Evolutionary conservation across 2,113 vertebrate genomes (phyloP), one percentile per base, ranked within the genome.

Genomic region (Danionella cerebrum): DNA sequence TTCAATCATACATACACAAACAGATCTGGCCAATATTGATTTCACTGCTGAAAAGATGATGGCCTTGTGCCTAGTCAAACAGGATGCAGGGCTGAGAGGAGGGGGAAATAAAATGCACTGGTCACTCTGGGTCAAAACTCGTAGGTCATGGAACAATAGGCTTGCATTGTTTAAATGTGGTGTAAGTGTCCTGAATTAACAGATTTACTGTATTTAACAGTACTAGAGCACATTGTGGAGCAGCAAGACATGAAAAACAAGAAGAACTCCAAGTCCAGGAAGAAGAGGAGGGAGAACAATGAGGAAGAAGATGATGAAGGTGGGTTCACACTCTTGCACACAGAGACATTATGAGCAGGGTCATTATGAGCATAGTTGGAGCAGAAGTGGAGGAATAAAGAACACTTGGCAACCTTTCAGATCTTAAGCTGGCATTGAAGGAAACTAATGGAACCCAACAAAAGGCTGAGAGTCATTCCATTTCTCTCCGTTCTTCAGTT

Each of bases 251-350:
- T 89, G 69, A 90, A 89, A 80, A 89, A 77, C 76, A 91, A 91
- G 84, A 91, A 90, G 82, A 87, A 84, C 70, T 88, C 87, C 24
- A 91, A 89, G 80, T 90, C 89, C 57, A 85, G 88, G 70, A 91
- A 91, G 76, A 91, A 91, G 81, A 85, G 90, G 80, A 91, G 89
- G 72, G 88, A 90, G 70, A 89, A 90, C 76, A 84, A 79, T 0
- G 89, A 91, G 42, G 87, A 90, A 31, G 90, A 90, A 78, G 89
- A 89, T 62, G 69, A 79, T 47, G 73, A 70, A 67, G 62, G 79
- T 81, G 67, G 72, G 75, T 70, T 72, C 54, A 59, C 19, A n/a
- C n/a, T n/a, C n/a, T n/a, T n/a, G n/a, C n/a, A n/a, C n/a, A n/a
- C n/a, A n/a, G n/a, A n/a, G n/a, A n/a, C n/a, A n/a, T n/a, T n/a